Evolutionary conservation across 2,888 invertebrate species (phyloP).

Genomic region (Tetanocera ferruginea): DNA sequence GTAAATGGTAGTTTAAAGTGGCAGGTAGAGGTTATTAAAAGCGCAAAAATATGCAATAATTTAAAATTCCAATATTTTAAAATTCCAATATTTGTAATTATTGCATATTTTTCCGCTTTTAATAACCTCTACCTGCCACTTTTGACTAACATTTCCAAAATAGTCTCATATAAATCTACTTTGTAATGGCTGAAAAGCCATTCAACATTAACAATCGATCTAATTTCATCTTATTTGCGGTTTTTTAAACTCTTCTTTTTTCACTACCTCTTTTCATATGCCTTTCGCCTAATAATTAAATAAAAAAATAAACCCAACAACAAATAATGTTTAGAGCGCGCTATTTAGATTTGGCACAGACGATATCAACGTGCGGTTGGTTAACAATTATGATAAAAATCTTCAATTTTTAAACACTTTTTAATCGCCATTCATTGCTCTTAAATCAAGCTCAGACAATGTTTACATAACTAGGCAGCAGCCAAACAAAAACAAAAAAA

Average conservation of each 20-base stretch:
- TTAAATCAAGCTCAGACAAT: not conserved
- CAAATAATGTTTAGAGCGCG: not conserved
- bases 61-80: no score
- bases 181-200: not conserved
- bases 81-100: no score
- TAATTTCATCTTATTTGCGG: not conserved
- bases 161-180: no score
- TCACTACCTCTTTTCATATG: not conserved
- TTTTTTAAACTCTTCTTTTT: not conserved
- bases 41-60: no score
- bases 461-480: not conserved
- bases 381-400: conserved; percentile 12
- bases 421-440: conserved; percentile 12
- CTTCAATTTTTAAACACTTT: conserved; percentile 7
- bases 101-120: no score
- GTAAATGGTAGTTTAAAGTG: no score
- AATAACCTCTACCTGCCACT: no score
- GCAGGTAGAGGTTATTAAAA: no score
- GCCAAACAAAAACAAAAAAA: not conserved
- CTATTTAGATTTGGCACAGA: conserved; percentile 20
- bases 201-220: not conserved
- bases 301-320: not conserved
- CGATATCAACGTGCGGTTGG: not conserved
- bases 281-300: not conserved
- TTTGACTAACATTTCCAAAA: no score